Conservation (phyloP, 2,797 vertebrate species). For the Myiothlypis chrysogaster region DNA sequence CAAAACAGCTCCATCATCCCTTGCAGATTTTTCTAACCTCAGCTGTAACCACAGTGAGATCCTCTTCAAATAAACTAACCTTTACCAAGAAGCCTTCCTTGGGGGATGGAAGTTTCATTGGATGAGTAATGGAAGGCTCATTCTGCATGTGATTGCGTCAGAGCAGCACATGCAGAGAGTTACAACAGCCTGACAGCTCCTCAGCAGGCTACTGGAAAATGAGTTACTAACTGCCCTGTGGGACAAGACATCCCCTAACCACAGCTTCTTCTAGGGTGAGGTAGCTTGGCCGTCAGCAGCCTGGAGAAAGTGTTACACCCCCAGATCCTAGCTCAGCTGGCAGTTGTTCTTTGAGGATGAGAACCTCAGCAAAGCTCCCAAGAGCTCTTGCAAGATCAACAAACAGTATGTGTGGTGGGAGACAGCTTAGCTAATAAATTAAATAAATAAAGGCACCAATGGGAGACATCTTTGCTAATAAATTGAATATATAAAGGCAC, state of each 20-base stretch:
- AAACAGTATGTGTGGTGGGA: background rate
- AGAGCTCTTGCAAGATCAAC: background rate
- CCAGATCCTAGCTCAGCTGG: background rate
- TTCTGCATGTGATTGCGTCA: background rate
- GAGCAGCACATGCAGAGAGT: constrained; percentile 4
- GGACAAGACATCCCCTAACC: background rate
- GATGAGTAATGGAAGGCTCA: constrained; percentile 43
- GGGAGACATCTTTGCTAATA: background rate
- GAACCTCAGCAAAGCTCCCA: background rate
- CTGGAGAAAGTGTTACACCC: background rate
- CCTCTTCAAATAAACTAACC: constrained; percentile 14
- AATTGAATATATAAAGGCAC: background rate
- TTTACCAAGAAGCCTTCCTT: constrained; percentile 9
- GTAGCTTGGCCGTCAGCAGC: constrained; percentile 7
- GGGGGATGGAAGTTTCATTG: background rate
- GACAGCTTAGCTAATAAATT: background rate
- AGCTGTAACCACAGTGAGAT: background rate
- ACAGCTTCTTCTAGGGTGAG: constrained; percentile 29
- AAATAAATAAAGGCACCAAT: background rate
- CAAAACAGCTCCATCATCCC: background rate
- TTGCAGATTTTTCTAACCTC: background rate
- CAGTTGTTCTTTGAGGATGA: background rate
- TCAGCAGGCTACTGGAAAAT: constrained; percentile 55
- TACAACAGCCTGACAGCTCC: constrained; percentile 44
- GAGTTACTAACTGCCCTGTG: constrained; percentile 5